Evolutionary conservation across 1,140 invertebrate genomes (phyloP), one percentile per base, ranked within the genome.

Genomic region (Lanistes nyassanus): DNA sequence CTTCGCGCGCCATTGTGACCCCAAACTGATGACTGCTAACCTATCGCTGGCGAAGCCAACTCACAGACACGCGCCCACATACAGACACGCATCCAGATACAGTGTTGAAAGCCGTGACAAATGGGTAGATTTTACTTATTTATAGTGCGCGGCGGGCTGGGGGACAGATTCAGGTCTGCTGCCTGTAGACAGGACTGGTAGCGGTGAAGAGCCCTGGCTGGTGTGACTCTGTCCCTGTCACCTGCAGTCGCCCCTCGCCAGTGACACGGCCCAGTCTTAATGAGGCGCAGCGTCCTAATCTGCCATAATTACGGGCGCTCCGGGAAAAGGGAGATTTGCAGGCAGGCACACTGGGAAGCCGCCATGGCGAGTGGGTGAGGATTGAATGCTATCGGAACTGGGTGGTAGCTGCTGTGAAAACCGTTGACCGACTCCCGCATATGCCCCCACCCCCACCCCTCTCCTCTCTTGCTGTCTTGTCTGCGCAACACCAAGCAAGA

Each of bases 271-370:
- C 36, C 23, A 3, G n/a, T 36, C n/a, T 31, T 64, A 64, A 64
- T 64, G 62, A 64, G 62, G 62, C 62, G 62, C 62, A 64, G 19
- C 62, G 29, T 26, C 19, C 29, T 64, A 64, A 64, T 64, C 62
- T 64, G 62, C 29, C 6, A 31, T 64, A 64, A 64, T 64, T 64
- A 64, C 62, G 29, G 62, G 36, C 29, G 62, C n/a, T 0, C 29
- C 29, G 62, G 36, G 19, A 31, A 23, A 26, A 4, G 62, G 31
- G n/a, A n/a, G n/a, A n/a, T n/a, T n/a, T n/a, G n/a, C n/a, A 64
- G 62, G 19, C 3, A 36, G 29, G 29, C 62, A 26, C 1, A 36
- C 19, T 34, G 62, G 31, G 31, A 64, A 36, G 29, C 7, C 29
- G 62, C 29, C 0, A 36, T 19, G 29, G n/a, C 19, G 19, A 31